These are phyloP conservation scores for Andrena trimmerana DNA, from an alignment of 2,888 invertebrate species.

Conservation along the genomic window DNA sequence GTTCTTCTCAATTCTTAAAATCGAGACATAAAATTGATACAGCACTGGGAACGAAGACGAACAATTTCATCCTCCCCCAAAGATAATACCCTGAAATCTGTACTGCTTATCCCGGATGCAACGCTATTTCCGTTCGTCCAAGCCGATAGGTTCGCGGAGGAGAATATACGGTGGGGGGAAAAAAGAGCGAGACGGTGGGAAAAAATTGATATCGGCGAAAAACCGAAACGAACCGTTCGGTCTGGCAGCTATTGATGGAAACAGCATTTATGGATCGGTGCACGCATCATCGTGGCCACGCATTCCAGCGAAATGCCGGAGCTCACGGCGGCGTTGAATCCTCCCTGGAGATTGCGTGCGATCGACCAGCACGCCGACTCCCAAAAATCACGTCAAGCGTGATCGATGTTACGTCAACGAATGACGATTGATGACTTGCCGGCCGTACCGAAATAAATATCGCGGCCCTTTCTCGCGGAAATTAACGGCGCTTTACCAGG, in stretches of 20 bases:
- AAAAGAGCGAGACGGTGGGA: neutral
- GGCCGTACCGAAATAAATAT: slow-evolving; percentile 36
- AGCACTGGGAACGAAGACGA: too few relatives aligned
- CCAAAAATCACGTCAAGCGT: slow-evolving; percentile 56
- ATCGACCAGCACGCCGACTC: slow-evolving; percentile 27
- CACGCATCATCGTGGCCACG: slow-evolving; percentile 54
- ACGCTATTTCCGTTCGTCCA: neutral
- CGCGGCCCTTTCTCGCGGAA: neutral
- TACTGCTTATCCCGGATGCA: neutral
- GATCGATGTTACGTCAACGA: slow-evolving; percentile 48
- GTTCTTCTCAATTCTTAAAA: too few relatives aligned
- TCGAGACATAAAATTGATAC: too few relatives aligned
- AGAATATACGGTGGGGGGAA: neutral
- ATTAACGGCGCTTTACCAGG: neutral
- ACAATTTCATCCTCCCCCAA: too few relatives aligned
- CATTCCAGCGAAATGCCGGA: slow-evolving; percentile 44
- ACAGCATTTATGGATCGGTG: slow-evolving; percentile 59
- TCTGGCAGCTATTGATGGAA: slow-evolving; percentile 49
- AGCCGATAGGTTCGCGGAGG: neutral
- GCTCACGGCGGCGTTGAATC: slow-evolving; percentile 35
- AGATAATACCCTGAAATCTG: too few relatives aligned
- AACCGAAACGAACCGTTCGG: slow-evolving; percentile 40
- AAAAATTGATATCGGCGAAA: slow-evolving; percentile 36
- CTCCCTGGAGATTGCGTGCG: slow-evolving; percentile 44
- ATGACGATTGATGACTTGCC: slow-evolving; percentile 62